A percentile compares a stretch with the other conserved stretches of the same genome.
phyloP scores from a whole-genome alignment of 2,113 vertebrate species.

The rat (Rattus norvegicus) region GRCr8 NC_086020.1:63575501-63576000 shows the following conservation, averaged over 20 bases:
- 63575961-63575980: too few relatives aligned
- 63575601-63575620: too few relatives aligned
- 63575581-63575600: background rate
- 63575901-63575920: too few relatives aligned
- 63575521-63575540: background rate
- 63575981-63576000: too few relatives aligned
- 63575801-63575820: constrained; percentile 39
- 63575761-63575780: constrained; percentile 5
- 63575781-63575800: constrained; percentile 41
- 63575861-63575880: too few relatives aligned
- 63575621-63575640: constrained; percentile 11
- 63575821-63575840: constrained; percentile 46
- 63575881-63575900: too few relatives aligned
- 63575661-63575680: background rate
- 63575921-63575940: too few relatives aligned
- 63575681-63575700: background rate
- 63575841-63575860: constrained; percentile 14
- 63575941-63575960: too few relatives aligned
- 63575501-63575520: too few relatives aligned
- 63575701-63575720: background rate
- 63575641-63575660: background rate
- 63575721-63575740: background rate
- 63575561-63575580: background rate
- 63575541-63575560: background rate
- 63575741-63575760: background rate